phyloP scores from a whole-genome alignment of 2,797 vertebrate genomes.

The Vultur gryphus region DNA sequence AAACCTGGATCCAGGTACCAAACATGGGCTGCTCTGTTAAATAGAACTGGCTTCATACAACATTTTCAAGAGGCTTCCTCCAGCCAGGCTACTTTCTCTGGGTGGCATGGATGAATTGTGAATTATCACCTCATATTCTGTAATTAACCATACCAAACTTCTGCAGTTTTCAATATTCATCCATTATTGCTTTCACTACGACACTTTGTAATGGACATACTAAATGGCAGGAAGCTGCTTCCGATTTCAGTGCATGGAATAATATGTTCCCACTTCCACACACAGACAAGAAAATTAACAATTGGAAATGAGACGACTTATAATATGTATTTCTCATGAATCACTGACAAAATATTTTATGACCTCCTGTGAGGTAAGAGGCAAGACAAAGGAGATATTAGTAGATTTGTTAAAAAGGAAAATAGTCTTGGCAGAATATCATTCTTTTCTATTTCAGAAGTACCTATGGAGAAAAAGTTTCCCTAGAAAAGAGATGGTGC shows the following conservation, averaged over 20 bases:
- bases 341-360: constrained; percentile 59
- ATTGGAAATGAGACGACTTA: constrained; percentile 10
- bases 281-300: neutral
- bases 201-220: neutral
- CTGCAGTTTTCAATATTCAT: neutral
- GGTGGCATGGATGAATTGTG: neutral
- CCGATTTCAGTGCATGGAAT: neutral
- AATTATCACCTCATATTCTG: neutral
- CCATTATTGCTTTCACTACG: neutral
- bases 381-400: constrained; percentile 10
- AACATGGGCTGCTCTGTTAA: neutral
- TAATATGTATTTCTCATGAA: constrained; percentile 29
- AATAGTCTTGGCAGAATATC: neutral
- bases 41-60: neutral
- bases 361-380: constrained; percentile 22
- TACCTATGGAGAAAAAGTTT: neutral
- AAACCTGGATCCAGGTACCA: neutral
- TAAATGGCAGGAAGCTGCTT: constrained; percentile 26
- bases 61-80: neutral
- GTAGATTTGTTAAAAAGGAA: constrained; percentile 7
- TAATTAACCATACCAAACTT: neutral
- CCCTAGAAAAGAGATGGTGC: neutral
- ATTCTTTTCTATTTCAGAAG: neutral
- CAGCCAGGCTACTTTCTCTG: neutral
- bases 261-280: neutral